Evolutionary conservation across 2,888 invertebrate species (phyloP).

Genomic region (Allophyes oxyacanthae): DNA sequence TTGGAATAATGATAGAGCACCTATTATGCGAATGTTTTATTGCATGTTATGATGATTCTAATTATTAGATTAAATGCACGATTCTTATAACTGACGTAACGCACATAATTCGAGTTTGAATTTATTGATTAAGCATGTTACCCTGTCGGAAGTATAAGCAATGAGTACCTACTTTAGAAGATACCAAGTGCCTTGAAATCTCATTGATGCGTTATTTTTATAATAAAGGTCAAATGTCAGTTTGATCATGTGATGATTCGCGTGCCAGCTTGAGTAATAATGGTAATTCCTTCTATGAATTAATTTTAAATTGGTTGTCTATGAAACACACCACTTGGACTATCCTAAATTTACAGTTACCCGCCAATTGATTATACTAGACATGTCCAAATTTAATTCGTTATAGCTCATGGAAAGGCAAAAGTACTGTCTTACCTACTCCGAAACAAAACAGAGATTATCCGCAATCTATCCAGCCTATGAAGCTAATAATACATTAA

Average conservation of each 20-base stretch:
- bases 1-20: conserved; percentile 18
- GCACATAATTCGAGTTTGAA: conserved; percentile 14
- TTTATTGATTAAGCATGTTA: conserved; percentile 22
- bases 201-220: conserved; percentile 9
- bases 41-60: conserved; percentile 28
- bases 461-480: conserved; percentile 25
- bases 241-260: too few species aligned
- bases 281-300: too few species aligned
- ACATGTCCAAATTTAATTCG: too few species aligned
- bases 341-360: too few species aligned
- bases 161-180: not conserved
- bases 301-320: too few species aligned
- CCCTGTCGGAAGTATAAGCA: conserved; percentile 31
- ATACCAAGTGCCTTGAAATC: too few species aligned
- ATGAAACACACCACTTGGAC: too few species aligned
- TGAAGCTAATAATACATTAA: conserved; percentile 48
- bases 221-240: conserved; percentile 5
- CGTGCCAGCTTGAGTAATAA: too few species aligned
- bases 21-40: conserved; percentile 33
- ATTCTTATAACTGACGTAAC: conserved; percentile 39
- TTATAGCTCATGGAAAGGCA: too few species aligned
- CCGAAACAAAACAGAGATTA: conserved; percentile 10
- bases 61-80: conserved; percentile 42
- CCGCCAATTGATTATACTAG: too few species aligned
- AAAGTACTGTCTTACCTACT: too few species aligned